These are phyloP conservation scores for Mormyrus hasselquistii DNA, from an alignment of 2,797 vertebrate species.

Conservation along the genomic window DNA sequence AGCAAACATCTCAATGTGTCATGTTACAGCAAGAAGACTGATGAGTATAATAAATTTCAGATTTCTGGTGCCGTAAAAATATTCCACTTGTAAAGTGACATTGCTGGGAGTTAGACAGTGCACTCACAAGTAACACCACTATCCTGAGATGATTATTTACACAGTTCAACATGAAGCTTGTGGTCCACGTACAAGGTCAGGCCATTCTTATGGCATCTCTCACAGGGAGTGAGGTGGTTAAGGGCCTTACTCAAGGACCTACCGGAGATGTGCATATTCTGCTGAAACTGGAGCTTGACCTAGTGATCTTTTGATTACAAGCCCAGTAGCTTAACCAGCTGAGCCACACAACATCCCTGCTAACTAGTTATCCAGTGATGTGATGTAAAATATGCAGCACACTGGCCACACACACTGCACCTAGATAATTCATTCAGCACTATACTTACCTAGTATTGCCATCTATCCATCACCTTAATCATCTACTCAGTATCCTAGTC, in stretches of 20 bases:
- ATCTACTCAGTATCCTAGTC: not conserved
- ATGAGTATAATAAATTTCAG: slow-evolving; percentile 3
- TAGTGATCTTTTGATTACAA: not conserved
- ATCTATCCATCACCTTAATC: not conserved
- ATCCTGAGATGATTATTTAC: not conserved
- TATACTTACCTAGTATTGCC: not conserved
- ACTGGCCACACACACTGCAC: not conserved
- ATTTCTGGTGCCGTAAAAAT: not conserved
- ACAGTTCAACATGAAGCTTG: not conserved
- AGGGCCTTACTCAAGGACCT: not conserved
- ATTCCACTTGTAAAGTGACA: not conserved
- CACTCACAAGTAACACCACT: not conserved
- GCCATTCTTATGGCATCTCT: not conserved
- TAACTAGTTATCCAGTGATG: not conserved
- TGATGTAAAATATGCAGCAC: not conserved
- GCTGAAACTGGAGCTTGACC: not conserved
- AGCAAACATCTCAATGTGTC: slow-evolving; percentile 32
- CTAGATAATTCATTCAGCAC: not conserved
- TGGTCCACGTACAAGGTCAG: not conserved
- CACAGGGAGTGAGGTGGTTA: not conserved
- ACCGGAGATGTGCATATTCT: not conserved
- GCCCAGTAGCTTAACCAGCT: not conserved
- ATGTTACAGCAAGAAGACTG: slow-evolving; percentile 17
- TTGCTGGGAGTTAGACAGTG: not conserved
- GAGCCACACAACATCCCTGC: not conserved